Evolutionary conservation across 2,888 invertebrate species (phyloP).

Genomic region (Drosophila pegasa): DNA sequence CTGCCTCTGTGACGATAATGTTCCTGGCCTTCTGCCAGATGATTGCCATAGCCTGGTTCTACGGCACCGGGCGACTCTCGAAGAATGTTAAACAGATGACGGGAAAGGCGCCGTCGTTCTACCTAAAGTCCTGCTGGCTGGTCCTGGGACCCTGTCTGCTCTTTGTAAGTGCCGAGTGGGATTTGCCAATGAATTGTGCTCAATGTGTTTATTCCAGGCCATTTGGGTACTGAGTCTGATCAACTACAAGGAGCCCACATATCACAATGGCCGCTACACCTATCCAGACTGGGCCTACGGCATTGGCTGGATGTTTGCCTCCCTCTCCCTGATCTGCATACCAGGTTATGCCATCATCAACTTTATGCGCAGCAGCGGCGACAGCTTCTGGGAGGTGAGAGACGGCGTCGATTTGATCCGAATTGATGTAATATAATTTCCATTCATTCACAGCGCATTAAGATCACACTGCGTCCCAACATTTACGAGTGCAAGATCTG

Average conservation of each 20-base stretch:
- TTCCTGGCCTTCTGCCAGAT: slow-evolving; percentile 97
- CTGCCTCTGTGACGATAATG: slow-evolving; percentile 96
- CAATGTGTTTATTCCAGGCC: slow-evolving; percentile 85
- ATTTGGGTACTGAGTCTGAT: slow-evolving; percentile 95
- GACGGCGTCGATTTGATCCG: accelerated
- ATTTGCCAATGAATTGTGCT: not conserved
- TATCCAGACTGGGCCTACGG: slow-evolving; percentile 94
- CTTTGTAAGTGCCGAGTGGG: slow-evolving; percentile 85
- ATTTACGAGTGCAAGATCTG: slow-evolving; percentile 91
- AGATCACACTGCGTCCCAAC: slow-evolving; percentile 90
- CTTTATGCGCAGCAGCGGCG: slow-evolving; percentile 89
- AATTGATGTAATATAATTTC: not conserved
- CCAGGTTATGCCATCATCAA: slow-evolving; percentile 92
- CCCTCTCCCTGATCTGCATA: slow-evolving; percentile 93
- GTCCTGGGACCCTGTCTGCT: slow-evolving; percentile 92
- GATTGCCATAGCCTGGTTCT: slow-evolving; percentile 96
- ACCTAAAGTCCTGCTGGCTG: slow-evolving; percentile 94
- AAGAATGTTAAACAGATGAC: slow-evolving; percentile 96
- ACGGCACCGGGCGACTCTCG: slow-evolving; percentile 92
- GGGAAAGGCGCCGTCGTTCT: slow-evolving; percentile 91
- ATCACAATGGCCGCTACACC: slow-evolving; percentile 91
- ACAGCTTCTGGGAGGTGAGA: slow-evolving; percentile 89
- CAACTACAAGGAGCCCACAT: slow-evolving; percentile 94
- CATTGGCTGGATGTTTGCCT: slow-evolving; percentile 94
- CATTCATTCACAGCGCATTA: slow-evolving; percentile 88